These are phyloP conservation scores for Gallinago media DNA, from an alignment of 2,113 vertebrate genomes.

Conservation along the genomic window DNA sequence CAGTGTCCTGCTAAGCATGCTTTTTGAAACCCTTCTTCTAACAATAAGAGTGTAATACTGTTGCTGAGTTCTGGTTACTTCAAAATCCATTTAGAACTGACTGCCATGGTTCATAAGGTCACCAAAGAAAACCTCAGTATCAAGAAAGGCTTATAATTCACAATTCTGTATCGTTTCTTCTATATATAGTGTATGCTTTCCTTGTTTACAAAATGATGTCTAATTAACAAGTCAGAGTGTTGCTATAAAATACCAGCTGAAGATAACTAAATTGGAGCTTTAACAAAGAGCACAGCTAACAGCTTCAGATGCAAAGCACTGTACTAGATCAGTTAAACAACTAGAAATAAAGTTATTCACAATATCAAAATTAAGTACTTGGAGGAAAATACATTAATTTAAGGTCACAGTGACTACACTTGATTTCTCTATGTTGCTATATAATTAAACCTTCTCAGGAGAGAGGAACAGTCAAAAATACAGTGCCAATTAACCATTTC, in stretches of 20 bases:
- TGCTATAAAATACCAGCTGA: constrained; percentile 9
- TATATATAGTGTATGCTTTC: background rate
- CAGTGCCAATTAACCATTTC: background rate
- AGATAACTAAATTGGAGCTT: background rate
- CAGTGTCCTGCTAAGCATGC: background rate
- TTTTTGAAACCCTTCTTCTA: background rate
- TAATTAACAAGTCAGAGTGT: constrained; percentile 15
- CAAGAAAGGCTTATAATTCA: background rate
- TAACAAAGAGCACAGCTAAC: background rate
- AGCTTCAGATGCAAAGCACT: background rate
- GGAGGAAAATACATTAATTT: background rate
- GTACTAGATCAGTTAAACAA: background rate
- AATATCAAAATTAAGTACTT: background rate
- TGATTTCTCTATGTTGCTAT: background rate
- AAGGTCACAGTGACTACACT: background rate
- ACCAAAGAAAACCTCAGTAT: background rate
- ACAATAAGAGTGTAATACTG: background rate
- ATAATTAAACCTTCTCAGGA: background rate
- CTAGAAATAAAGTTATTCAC: background rate
- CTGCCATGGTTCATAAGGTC: background rate
- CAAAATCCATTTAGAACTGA: background rate
- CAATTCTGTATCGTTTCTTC: background rate
- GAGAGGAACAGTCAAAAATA: background rate
- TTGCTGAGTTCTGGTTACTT: background rate
- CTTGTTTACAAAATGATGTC: constrained; percentile 11